phyloP scores from a whole-genome alignment of 2,888 invertebrate genomes.

The Baccha elongata region DNA sequence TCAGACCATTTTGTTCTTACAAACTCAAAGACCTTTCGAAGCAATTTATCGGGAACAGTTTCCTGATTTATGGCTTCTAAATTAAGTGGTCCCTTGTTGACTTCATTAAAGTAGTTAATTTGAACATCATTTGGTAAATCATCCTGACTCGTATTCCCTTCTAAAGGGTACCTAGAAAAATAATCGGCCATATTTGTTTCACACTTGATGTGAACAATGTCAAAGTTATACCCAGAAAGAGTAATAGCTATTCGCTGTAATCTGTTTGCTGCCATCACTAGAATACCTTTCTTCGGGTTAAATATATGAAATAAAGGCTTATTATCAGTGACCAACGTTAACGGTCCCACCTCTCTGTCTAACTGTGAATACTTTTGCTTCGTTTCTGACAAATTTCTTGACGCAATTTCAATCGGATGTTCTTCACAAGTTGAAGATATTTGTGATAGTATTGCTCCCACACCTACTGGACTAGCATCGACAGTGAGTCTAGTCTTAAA shows the following conservation, averaged over 20 bases:
- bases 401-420: constrained; percentile 79
- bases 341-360: constrained; percentile 75
- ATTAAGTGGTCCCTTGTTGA: constrained; percentile 17
- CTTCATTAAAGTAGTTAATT: constrained; percentile 35
- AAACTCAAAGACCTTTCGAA: constrained; percentile 14
- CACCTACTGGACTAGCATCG: background rate
- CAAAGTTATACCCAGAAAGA: constrained; percentile 74
- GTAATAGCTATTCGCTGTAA: constrained; percentile 73
- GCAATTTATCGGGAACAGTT: constrained; percentile 20
- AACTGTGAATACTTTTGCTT: constrained; percentile 76
- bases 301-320: background rate
- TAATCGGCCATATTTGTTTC: constrained; percentile 72
- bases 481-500: too few relatives aligned
- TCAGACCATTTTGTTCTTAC: constrained; percentile 14
- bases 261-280: constrained; percentile 29
- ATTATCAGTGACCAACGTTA: constrained; percentile 43
- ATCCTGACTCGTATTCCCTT: background rate
- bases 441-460: background rate
- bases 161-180: constrained; percentile 70
- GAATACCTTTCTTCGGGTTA: background rate
- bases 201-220: constrained; percentile 69
- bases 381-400: constrained; percentile 75
- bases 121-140: constrained; percentile 26
- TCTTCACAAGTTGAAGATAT: constrained; percentile 8
- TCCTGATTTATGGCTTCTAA: constrained; percentile 21